Evolutionary conservation across 2,888 invertebrate genomes (phyloP).

Genomic region (Tiphia femorata): DNA sequence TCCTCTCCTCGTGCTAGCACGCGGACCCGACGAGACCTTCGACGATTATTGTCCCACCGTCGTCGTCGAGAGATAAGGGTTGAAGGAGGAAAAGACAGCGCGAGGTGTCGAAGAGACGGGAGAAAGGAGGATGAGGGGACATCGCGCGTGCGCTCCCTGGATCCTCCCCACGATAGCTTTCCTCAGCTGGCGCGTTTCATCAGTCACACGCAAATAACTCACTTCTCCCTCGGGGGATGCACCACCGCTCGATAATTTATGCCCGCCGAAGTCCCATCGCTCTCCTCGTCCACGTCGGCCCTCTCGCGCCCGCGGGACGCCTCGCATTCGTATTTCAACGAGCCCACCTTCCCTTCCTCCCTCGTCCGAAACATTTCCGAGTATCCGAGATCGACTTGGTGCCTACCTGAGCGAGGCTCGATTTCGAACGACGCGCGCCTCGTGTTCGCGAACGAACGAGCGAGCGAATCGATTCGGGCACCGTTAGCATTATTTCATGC

Average conservation of each 20-base stretch:
- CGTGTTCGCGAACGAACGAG: too few relatives aligned
- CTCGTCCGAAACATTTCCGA: too few relatives aligned
- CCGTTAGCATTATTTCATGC: too few relatives aligned
- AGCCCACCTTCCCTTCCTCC: neutral
- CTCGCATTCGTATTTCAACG: neutral
- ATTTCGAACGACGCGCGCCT: too few relatives aligned
- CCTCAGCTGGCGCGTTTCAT: conserved; percentile 68
- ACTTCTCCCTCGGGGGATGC: conserved; percentile 58
- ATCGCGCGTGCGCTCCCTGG: conserved; percentile 41
- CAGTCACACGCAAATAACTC: conserved; percentile 69
- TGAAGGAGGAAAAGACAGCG: too few relatives aligned
- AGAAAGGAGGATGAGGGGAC: conserved; percentile 32
- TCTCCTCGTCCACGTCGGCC: conserved; percentile 28
- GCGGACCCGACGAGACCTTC: neutral
- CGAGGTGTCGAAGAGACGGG: too few relatives aligned
- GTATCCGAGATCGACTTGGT: too few relatives aligned
- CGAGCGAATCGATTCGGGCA: too few relatives aligned
- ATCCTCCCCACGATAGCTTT: conserved; percentile 56
- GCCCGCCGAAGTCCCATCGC: conserved; percentile 61
- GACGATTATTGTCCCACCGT: conserved; percentile 11
- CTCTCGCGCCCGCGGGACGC: conserved; percentile 19
- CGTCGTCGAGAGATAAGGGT: conserved; percentile 37
- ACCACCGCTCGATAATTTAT: conserved; percentile 63
- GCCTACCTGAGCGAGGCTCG: too few relatives aligned
- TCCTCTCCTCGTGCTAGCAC: neutral